Evolutionary conservation across 1,140 invertebrate species (phyloP).

Genomic region (Drosophila persimilis): DNA sequence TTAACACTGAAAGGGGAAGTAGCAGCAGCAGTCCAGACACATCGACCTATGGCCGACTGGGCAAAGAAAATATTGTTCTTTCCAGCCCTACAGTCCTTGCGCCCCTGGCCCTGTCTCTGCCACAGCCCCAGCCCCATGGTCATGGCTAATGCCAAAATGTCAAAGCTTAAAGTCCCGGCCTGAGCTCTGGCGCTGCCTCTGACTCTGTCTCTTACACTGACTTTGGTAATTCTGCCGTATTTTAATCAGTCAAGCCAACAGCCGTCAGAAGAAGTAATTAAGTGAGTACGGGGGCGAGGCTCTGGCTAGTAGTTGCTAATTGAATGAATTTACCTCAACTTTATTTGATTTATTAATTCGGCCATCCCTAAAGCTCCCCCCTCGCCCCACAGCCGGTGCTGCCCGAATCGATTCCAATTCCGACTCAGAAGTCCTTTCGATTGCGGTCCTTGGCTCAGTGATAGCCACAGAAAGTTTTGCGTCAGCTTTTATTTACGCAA

Average conservation of each 20-base stretch:
- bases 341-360: conserved; percentile 75
- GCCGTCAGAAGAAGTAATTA: conserved; percentile 59
- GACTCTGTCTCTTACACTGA: neutral
- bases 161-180: conserved; percentile 59
- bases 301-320: conserved; percentile 47
- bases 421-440: conserved; percentile 5
- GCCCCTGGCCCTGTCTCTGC: neutral
- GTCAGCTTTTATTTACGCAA: conserved; percentile 79
- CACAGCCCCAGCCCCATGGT: neutral
- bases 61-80: conserved; percentile 73
- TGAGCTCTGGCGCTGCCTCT: neutral
- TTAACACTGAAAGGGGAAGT: conserved; percentile 56
- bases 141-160: conserved; percentile 54
- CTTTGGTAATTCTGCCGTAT: conserved; percentile 14
- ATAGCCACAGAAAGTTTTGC: conserved; percentile 56
- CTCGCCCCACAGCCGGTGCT: neutral
- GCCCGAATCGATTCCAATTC: conserved; percentile 34
- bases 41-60: conserved; percentile 64
- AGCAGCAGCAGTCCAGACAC: conserved; percentile 57
- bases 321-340: conserved; percentile 61
- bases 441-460: conserved; percentile 17
- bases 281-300: conserved; percentile 29
- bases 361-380: neutral
- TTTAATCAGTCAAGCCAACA: conserved; percentile 68
- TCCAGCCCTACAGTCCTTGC: neutral